Conservation (phyloP, 2,888 invertebrate genomes). For the Cistogaster globosa region DNA sequence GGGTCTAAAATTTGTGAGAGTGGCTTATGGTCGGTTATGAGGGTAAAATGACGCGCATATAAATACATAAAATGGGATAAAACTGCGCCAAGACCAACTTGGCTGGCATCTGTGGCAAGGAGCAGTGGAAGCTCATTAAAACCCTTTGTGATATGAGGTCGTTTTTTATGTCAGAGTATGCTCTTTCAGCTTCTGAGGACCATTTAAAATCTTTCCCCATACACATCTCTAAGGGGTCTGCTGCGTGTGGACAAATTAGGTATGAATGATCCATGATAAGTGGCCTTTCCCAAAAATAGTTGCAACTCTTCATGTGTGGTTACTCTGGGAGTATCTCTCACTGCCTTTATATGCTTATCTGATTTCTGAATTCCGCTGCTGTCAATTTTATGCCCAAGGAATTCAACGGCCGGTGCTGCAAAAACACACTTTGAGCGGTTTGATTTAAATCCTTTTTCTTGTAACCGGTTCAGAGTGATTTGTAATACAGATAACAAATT, state of each 20-base stretch:
- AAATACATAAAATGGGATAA: slow-evolving; percentile 31
- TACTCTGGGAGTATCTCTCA: not conserved
- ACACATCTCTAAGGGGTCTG: slow-evolving; percentile 23
- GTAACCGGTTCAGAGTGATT: not conserved
- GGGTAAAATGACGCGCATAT: slow-evolving; percentile 5
- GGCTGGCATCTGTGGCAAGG: slow-evolving; percentile 36
- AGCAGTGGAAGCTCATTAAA: slow-evolving; percentile 30
- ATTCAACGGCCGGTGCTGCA: slow-evolving; percentile 36
- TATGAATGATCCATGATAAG: slow-evolving; percentile 36
- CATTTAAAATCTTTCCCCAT: slow-evolving; percentile 19
- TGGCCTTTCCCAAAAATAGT: slow-evolving; percentile 47
- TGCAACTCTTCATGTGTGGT: slow-evolving; percentile 21
- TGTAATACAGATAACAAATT: not conserved
- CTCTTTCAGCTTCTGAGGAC: slow-evolving; percentile 19
- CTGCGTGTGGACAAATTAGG: slow-evolving; percentile 31
- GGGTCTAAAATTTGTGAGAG: slow-evolving; percentile 26
- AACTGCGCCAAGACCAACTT: slow-evolving; percentile 13
- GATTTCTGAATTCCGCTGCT: slow-evolving; percentile 29
- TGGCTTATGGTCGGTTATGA: slow-evolving; percentile 36
- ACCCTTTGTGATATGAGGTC: not conserved
- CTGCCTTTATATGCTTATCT: slow-evolving; percentile 15
- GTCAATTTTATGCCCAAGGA: slow-evolving; percentile 51
- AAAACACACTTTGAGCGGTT: slow-evolving; percentile 40
- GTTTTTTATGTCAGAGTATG: slow-evolving; percentile 14
- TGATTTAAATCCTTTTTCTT: not conserved